These are phyloP conservation scores for Eudasyphora cyanicolor DNA, from an alignment of 2,888 invertebrate genomes.

Conservation along the genomic window DNA sequence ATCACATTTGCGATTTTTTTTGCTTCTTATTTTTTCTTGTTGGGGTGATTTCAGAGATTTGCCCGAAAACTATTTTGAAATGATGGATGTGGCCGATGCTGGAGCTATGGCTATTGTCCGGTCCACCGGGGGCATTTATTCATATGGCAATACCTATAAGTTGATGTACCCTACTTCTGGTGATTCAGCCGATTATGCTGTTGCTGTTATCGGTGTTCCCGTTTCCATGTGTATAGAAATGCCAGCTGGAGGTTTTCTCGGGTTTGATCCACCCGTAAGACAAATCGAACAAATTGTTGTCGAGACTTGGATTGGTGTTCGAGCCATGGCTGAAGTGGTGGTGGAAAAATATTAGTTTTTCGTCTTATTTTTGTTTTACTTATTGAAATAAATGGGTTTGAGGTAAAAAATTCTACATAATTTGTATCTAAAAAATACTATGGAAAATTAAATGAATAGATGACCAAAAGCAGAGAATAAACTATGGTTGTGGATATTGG, in stretches of 20 bases:
- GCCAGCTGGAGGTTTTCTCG: conserved; percentile 80
- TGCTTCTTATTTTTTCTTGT: neutral
- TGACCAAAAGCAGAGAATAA: too few relatives aligned
- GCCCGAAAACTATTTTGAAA: conserved; percentile 78
- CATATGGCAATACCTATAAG: conserved; percentile 80
- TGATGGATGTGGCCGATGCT: conserved; percentile 76
- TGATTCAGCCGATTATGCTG: conserved; percentile 84
- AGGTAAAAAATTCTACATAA: too few relatives aligned
- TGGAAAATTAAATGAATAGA: too few relatives aligned
- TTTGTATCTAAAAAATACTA: too few relatives aligned
- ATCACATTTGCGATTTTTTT: neutral
- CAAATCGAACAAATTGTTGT: conserved; percentile 81
- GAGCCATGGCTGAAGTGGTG: conserved; percentile 74
- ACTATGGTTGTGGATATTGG: too few relatives aligned
- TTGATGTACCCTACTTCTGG: conserved; percentile 82
- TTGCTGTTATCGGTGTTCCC: conserved; percentile 81
- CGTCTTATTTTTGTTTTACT: neutral
- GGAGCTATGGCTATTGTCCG: conserved; percentile 76
- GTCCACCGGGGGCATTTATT: conserved; percentile 75
- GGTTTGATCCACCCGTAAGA: conserved; percentile 82
- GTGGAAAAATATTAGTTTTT: conserved; percentile 56
- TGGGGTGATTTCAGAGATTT: conserved; percentile 68
- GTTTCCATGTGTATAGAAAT: conserved; percentile 83
- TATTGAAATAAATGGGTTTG: neutral
- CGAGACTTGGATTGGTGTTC: conserved; percentile 82